Evolutionary conservation across 2,797 vertebrate species (phyloP).

Genomic region (Labroides dimidiatus): DNA sequence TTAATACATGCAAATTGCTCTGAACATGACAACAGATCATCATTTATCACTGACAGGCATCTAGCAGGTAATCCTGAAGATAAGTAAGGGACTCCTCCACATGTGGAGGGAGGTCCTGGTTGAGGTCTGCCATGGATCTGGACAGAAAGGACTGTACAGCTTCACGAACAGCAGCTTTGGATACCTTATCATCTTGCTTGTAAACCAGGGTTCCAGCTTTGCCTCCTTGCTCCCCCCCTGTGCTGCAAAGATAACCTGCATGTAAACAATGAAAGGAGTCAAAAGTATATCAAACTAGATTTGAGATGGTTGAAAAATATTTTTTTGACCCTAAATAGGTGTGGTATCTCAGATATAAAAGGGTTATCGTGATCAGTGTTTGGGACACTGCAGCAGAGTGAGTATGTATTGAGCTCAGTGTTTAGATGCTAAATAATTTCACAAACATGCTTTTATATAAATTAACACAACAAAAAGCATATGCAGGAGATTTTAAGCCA

Average conservation of each 20-base stretch:
- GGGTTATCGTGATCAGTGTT: background rate
- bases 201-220: slow-evolving; percentile 64
- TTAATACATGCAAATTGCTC: background rate
- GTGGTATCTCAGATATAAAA: too few relatives aligned
- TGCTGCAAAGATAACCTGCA: slow-evolving; percentile 86
- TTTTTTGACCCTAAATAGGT: too few relatives aligned
- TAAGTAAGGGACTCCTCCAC: slow-evolving; percentile 85
- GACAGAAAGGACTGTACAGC: slow-evolving; percentile 81
- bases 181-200: slow-evolving; percentile 82
- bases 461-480: background rate
- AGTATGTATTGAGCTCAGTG: background rate
- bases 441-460: background rate
- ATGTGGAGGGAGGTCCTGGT: slow-evolving; percentile 80
- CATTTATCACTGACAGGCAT: slow-evolving; percentile 67
- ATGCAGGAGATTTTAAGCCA: too few relatives aligned
- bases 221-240: slow-evolving; percentile 81
- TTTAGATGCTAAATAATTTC: background rate
- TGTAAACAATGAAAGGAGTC: slow-evolving; percentile 20
- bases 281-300: background rate
- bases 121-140: slow-evolving; percentile 80
- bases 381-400: background rate
- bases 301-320: background rate
- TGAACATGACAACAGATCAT: background rate
- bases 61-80: slow-evolving; percentile 81
- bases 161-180: slow-evolving; percentile 74